Evolutionary conservation across 2,797 vertebrate genomes (phyloP), one percentile per base, ranked within the genome.

Genomic region (Carapus acus): DNA sequence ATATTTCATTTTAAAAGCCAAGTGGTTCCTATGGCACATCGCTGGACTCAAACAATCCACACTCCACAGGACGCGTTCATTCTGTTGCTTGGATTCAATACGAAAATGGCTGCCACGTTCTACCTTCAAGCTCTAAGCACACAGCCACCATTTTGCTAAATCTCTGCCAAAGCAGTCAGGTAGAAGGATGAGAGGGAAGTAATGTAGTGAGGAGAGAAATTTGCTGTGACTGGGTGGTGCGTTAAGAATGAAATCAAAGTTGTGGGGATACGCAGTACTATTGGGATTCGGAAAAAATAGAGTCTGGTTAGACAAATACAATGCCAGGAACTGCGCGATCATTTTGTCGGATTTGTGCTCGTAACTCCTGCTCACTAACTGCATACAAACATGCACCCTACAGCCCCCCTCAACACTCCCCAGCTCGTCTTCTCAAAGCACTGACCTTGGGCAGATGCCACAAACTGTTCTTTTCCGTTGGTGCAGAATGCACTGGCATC

Each of bases 361-460:
- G 85, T 78, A 76, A 81, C 88, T 86, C 79, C 86, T 83, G 79
- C 79, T 36, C 65, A 78, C 75, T 81, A 72, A 77, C 83, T 83
- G 79, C 75, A 58, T 85, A 80, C 63, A 80, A 82, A 88, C 73
- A 79, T 85, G 78, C 61, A 38, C 74, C 86, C 74, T 64, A 73
- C 75, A 81, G 78, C 67, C 58, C 65, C 58, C 51, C 85, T 85
- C 87, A 87, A 85, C 71, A 38, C 44, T 69, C 80, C 77, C 74
- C 85, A 83, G 85, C 78, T 84, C 72, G 74, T 69, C 71, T 78
- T 77, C 80, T 86, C 70, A 76, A 78, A 79, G 73, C 71, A 60
- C 84, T 79, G 82, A 87, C 85, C 87, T 87, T 88, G 86, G 86
- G 81, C 69, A 51, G 60, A 66, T 74, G 87, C 87, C 85, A 84